Base-by-base conservation (phyloP, 2,113 vertebrate species). In the Brachionichthys hirsutus region DNA sequence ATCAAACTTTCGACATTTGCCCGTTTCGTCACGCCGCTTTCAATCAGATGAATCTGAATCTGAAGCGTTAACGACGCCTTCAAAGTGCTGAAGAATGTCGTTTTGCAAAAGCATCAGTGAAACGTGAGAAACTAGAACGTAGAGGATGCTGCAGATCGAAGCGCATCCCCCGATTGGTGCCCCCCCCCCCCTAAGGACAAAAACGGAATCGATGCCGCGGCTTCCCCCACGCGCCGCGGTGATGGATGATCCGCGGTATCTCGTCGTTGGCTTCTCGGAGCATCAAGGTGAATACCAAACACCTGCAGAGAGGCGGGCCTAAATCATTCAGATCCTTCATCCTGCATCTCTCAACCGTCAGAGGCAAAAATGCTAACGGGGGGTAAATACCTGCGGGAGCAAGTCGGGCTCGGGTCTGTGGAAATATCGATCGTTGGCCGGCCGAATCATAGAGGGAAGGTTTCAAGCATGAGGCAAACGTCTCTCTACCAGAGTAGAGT, bases 1-100 rank as follows among this genome's bases (percentile, higher is more conserved):
- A 51, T 64, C 53, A 68, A 60, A 75, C 24, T 52, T 54, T 42
- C 70, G 65, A 70, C 53, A 52, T 64, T 47, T 78, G 44, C 13
- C 38, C 40, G 41, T 83, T 86, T 82, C 78, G 67, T 83, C 70
- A 75, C 43, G 55, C 67, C 73, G 36, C 64, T 76, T 77, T 45
- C 68, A 61, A 54, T 66, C 38, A 56, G 65, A 75, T 71, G 54
- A 65, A 67, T 17, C 62, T 68, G 49, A 74, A n/a, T n/a, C 50
- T 4, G 48, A 43, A 62, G 40, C 50, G 48, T 61, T 47, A 55
- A 62, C 12, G 59, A 45, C 7, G 49, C 35, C 15, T 63, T 67
- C 49, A 62, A 71, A 36, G n/a, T n/a, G n/a, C n/a, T n/a, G n/a
- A n/a, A n/a, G n/a, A n/a, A n/a, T n/a, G n/a, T n/a, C n/a, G n/a